phyloP scores from a whole-genome alignment of 2,113 vertebrate species.

The Hyla sarda region DNA sequence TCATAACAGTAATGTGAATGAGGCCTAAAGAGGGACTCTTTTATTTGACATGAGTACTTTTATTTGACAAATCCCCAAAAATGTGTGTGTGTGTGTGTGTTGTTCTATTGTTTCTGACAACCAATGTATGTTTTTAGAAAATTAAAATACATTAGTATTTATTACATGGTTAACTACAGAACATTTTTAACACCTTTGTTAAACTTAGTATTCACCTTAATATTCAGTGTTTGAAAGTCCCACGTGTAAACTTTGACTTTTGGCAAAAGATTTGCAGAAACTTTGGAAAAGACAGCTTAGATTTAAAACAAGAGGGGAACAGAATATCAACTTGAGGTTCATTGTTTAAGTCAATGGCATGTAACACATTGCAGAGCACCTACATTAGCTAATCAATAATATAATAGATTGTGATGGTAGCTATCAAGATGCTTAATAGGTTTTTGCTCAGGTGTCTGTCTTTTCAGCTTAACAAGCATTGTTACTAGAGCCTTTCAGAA shows the following conservation, averaged over 20 bases:
- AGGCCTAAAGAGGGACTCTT: no score
- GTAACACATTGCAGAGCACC: background rate
- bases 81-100: no score
- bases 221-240: no score
- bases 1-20: no score
- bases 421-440: background rate
- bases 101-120: no score
- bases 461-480: background rate
- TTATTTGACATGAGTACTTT: no score
- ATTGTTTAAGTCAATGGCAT: constrained; percentile 20
- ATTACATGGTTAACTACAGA: no score
- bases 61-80: no score
- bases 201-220: no score
- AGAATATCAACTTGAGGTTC: background rate
- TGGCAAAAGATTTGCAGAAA: background rate
- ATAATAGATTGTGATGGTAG: constrained; percentile 15
- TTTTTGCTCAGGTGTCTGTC: constrained; percentile 2
- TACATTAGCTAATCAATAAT: constrained; percentile 37
- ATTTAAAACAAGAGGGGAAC: background rate
- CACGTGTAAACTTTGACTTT: background rate
- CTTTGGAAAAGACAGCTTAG: background rate
- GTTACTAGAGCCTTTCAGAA: background rate
- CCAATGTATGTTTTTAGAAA: no score
- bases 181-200: no score
- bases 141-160: no score